Evolutionary conservation across 2,113 vertebrate species (phyloP).

Genomic region (human (Homo sapiens)): DNA sequence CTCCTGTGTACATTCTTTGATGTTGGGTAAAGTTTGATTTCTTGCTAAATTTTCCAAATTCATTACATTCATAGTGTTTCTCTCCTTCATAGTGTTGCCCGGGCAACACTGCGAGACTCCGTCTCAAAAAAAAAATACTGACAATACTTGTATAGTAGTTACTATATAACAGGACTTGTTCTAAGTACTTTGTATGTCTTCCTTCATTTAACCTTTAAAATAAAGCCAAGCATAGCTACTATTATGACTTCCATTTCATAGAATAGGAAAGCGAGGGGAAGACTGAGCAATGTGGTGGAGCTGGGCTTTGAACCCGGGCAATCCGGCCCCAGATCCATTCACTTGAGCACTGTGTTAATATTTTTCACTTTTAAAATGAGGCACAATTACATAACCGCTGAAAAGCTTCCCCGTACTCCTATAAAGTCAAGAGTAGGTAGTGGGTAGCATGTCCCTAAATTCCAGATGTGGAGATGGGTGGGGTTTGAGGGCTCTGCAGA

Average conservation of each 20-base stretch:
- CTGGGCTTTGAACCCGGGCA: neutral
- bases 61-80: neutral
- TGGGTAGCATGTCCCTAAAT: neutral
- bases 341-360: neutral
- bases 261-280: neutral
- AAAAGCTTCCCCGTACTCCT: neutral
- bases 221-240: neutral
- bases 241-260: neutral
- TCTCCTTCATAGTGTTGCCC: too few relatives aligned
- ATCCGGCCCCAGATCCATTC: neutral
- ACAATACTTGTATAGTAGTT: neutral
- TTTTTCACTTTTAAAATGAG: neutral
- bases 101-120: too few relatives aligned
- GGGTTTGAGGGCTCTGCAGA: neutral
- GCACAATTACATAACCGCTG: too few relatives aligned
- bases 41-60: constrained; percentile 4
- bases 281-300: neutral
- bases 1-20: neutral
- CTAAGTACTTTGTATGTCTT: neutral
- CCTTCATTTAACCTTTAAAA: neutral
- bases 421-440: neutral
- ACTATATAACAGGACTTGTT: neutral
- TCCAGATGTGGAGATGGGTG: neutral
- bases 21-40: constrained; percentile 63
- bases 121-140: neutral